phyloP scores from a whole-genome alignment of 1,140 invertebrate species.

The Maconellicoccus hirsutus region DNA sequence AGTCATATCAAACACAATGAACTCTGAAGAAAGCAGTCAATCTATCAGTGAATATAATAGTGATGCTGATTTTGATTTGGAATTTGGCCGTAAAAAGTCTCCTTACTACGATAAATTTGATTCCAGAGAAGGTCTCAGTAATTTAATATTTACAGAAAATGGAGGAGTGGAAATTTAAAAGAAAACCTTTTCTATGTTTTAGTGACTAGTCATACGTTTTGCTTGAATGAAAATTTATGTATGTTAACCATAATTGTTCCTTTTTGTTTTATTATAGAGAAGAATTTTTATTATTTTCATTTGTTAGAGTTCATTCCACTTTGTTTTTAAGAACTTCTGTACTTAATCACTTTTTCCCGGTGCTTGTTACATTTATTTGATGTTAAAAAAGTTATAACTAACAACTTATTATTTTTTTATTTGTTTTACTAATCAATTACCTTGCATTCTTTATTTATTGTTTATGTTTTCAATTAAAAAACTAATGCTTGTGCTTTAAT shows the following conservation, averaged over 20 bases:
- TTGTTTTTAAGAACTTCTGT: too few relatives aligned
- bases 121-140: background rate
- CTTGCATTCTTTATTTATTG: background rate
- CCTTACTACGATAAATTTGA: background rate
- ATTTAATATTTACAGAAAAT: background rate
- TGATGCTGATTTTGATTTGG: conserved; percentile 13
- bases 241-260: background rate
- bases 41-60: conserved; percentile 14
- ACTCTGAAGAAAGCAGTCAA: conserved; percentile 6
- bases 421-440: background rate
- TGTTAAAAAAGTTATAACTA: background rate
- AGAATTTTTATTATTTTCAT: background rate
- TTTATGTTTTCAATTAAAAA: background rate
- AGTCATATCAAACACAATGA: background rate
- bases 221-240: background rate
- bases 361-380: background rate
- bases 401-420: background rate
- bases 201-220: background rate
- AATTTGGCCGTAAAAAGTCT: background rate
- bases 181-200: background rate
- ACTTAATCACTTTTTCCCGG: background rate
- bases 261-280: background rate
- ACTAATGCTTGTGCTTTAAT: background rate
- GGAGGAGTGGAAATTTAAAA: background rate
- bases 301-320: too few relatives aligned